These are phyloP conservation scores for Pterophyllum scalare DNA, from an alignment of 2,113 vertebrate species.

Conservation along the genomic window DNA sequence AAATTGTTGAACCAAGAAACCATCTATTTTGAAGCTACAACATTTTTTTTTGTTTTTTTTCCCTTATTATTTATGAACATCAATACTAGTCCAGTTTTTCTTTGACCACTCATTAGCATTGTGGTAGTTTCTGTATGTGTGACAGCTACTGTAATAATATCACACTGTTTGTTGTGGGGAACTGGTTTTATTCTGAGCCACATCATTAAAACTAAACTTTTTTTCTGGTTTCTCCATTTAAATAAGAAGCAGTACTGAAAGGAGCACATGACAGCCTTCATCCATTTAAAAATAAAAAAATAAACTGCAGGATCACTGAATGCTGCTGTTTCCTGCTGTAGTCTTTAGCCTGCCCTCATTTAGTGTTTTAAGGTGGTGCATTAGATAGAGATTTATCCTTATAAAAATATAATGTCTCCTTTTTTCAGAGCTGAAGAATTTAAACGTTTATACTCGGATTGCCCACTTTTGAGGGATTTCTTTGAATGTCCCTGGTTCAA, in stretches of 20 bases:
- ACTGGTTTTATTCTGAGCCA: neutral
- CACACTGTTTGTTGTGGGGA: neutral
- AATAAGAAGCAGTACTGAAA: neutral
- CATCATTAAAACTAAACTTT: neutral
- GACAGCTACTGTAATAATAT: neutral
- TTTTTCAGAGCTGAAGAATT: conserved; percentile 34
- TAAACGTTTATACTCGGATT: conserved; percentile 11
- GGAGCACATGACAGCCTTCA: conserved; percentile 40
- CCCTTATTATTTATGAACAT: neutral
- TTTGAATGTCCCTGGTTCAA: neutral
- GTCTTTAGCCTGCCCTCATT: conserved; percentile 8
- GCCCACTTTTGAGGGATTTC: neutral
- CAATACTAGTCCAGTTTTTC: neutral
- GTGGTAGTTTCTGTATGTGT: neutral
- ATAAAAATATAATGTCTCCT: conserved; percentile 53
- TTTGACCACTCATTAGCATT: neutral
- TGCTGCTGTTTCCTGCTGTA: conserved; percentile 21
- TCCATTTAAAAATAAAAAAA: conserved; percentile 67
- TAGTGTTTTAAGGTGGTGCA: conserved; percentile 46
- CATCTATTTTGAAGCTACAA: neutral
- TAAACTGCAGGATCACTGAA: conserved; percentile 37
- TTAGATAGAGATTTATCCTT: conserved; percentile 27
- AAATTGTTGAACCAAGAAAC: neutral
- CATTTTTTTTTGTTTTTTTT: no score
- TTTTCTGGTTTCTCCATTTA: neutral